Percentiles rank a stretch among this genome's conserved stretches.
These are phyloP conservation scores for Oryctes rhinoceros DNA, from an alignment of 1,140 invertebrate species.

Conservation along the genomic window DNA sequence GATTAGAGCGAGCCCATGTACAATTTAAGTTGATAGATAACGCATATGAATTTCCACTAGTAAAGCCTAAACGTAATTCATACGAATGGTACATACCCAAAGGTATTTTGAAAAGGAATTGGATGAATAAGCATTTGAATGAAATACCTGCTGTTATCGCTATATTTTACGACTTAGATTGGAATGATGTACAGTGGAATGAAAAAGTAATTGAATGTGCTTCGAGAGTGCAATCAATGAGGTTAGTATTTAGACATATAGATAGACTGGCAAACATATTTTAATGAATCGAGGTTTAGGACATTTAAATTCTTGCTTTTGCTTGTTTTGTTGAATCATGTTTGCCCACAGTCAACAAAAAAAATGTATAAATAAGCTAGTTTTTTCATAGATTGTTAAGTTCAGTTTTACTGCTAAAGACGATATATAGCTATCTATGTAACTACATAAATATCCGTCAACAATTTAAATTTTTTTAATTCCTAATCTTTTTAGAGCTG, in stretches of 20 bases:
- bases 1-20: constrained; percentile 82
- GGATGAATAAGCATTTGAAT: constrained; percentile 94
- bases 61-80: constrained; percentile 89
- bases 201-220: constrained; percentile 95
- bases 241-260: constrained; percentile 61
- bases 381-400: too few relatives aligned
- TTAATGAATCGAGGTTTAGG: too few relatives aligned
- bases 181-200: constrained; percentile 93
- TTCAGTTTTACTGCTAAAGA: too few relatives aligned
- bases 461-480: background rate
- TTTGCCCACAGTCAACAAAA: too few relatives aligned
- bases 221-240: constrained; percentile 86
- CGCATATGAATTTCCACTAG: constrained; percentile 86
- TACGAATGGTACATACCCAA: constrained; percentile 97
- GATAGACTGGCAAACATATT: too few relatives aligned
- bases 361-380: too few relatives aligned
- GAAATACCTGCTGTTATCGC: constrained; percentile 92
- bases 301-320: too few relatives aligned
- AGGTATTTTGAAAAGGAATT: constrained; percentile 94
- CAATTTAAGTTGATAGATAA: constrained; percentile 83
- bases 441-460: too few relatives aligned
- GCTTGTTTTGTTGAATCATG: too few relatives aligned
- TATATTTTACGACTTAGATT: constrained; percentile 96
- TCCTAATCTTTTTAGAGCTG: constrained; percentile 50
- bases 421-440: too few relatives aligned